Base-by-base conservation (phyloP, 2,888 invertebrate genomes). In the Scaptodrosophila latifasciaeformis region DNA sequence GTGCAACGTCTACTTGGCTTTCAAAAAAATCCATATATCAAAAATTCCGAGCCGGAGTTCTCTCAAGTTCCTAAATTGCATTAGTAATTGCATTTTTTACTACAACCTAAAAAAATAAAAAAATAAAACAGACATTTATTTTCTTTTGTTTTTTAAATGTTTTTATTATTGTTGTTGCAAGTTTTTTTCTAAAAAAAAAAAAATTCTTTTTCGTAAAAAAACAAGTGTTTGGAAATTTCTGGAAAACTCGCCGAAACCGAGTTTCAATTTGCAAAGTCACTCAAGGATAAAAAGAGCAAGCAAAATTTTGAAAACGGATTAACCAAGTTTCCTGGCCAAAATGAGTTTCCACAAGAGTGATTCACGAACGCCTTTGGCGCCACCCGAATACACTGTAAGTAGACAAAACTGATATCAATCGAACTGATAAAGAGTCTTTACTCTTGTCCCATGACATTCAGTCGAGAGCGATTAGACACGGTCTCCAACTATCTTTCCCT, bases 271-370 rank as follows among this genome's bases (percentile, higher is more conserved):
- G n/a, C n/a, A 30, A 17, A 45, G 34, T 35, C 17, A 30, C 29
- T 40, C 19, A 34, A 39, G 42, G 49, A 49, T 34, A 53, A 49
- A 50, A 44, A 56, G 37, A 49, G 44, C 24, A 24, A 24, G 4
- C 24, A 48, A 35, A n/a, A n/a, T n/a, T n/a, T n/a, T n/a, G n/a
- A n/a, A n/a, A 18, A 42, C 50, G 29, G 44, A 17, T 40, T 40
- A 49, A n/a, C 19, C 12, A n/a, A n/a, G 53, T 47, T 59, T 50
- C 46, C 12, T 21, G 19, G 34, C 30, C 65, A 81, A 62, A 58
- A 86, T 86, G 86, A 86, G 86, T 82, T 86, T 86, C 67, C 86
- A 85, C 67, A 86, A 83, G 65, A 85, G 85, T 67, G 81, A 85
- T 58, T 86, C 86, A 54, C 82, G 85, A 58, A 86, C 86, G 79